Evolutionary conservation across 2,113 vertebrate genomes (phyloP).

Genomic region (Reinhardtius hippoglossoides): DNA sequence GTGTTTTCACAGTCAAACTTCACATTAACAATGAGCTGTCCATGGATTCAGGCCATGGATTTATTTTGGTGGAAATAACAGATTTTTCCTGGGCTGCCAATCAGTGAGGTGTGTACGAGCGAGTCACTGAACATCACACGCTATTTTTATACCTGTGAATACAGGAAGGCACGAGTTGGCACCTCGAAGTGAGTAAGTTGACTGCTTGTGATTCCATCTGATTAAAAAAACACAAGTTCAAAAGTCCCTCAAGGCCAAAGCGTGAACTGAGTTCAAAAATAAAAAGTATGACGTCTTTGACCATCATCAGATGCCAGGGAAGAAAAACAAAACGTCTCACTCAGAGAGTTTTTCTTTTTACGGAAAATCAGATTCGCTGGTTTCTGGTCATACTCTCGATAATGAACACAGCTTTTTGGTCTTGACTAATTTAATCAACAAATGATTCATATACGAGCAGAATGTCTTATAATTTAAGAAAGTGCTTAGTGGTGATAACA

Average conservation of each 20-base stretch:
- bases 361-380: not conserved
- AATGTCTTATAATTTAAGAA: too few relatives aligned
- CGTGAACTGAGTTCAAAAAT: not conserved
- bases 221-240: not conserved
- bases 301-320: not conserved
- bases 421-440: too few relatives aligned
- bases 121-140: conserved; percentile 42
- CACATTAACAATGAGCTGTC: not conserved
- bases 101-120: not conserved
- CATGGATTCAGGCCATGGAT: conserved; percentile 1
- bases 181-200: conserved; percentile 21
- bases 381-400: not conserved
- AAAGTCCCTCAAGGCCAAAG: not conserved
- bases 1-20: too few relatives aligned
- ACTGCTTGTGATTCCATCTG: not conserved
- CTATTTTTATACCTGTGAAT: conserved; percentile 77
- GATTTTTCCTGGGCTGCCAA: conserved; percentile 28
- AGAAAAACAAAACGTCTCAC: not conserved
- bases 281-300: not conserved
- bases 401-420: not conserved
- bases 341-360: not conserved
- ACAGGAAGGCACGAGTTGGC: conserved; percentile 45
- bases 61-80: conserved; percentile 18
- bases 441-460: not conserved
- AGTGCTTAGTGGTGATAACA: not conserved